Conservation (phyloP, 2,113 vertebrate species). For the Gymnarchus niloticus region DNA sequence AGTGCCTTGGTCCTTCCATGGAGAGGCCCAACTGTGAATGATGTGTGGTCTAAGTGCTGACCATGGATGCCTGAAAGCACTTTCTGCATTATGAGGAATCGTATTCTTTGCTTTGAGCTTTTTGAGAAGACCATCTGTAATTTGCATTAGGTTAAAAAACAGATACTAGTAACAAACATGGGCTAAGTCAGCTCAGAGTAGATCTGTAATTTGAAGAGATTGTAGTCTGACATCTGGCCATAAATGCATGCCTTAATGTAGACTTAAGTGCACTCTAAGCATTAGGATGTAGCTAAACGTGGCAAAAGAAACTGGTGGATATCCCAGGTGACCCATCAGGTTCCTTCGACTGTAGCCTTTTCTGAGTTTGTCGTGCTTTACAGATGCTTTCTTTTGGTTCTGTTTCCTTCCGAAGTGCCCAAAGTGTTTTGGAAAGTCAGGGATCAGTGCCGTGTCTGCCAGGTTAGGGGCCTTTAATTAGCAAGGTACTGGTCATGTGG, state of each 20-base stretch:
- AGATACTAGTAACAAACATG: not conserved
- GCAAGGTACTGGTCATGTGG: not conserved
- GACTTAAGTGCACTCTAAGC: constrained; percentile 3
- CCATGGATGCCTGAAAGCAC: not conserved
- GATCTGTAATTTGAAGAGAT: not conserved
- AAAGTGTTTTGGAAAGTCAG: not conserved
- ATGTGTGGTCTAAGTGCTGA: not conserved
- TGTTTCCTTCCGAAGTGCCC: not conserved
- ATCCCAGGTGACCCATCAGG: not conserved
- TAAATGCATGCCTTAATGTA: not conserved
- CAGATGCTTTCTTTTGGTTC: not conserved
- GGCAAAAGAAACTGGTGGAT: not conserved
- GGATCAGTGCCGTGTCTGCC: not conserved
- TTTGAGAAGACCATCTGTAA: not conserved
- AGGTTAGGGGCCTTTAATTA: not conserved
- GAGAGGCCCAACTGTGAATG: not conserved
- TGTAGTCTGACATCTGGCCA: not conserved
- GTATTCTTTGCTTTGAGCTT: no score
- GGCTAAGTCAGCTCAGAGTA: not conserved
- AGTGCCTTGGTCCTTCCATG: not conserved
- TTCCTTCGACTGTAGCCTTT: not conserved
- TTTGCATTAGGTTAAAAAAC: not conserved
- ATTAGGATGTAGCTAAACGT: not conserved
- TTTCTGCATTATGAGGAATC: not conserved
- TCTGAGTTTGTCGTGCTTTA: not conserved